Conservation (phyloP, 2,888 invertebrate genomes). For the Lochmaea crataegi region DNA sequence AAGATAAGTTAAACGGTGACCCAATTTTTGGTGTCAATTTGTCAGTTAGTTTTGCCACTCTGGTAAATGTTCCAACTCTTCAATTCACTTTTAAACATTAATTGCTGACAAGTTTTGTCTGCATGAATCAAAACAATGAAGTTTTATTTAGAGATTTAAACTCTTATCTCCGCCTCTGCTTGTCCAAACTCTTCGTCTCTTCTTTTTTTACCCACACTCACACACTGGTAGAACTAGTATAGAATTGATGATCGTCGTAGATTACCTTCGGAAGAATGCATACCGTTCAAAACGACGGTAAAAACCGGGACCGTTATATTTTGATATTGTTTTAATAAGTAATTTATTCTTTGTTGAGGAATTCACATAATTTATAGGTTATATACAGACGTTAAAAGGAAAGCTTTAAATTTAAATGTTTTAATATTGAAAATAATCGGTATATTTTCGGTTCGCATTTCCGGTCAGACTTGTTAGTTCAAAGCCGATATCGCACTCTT, state of each 20-base stretch:
- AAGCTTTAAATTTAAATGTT: not conserved
- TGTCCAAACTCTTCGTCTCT: constrained; percentile 18
- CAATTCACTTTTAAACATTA: no score
- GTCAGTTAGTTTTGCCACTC: no score
- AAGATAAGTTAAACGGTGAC: no score
- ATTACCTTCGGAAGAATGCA: constrained; percentile 31
- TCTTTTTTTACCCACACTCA: constrained; percentile 21
- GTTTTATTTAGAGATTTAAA: no score
- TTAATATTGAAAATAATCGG: no score
- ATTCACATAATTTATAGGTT: not conserved
- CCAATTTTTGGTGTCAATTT: no score
- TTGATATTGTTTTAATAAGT: not conserved
- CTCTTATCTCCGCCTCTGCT: not conserved
- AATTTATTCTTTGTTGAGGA: constrained; percentile 9
- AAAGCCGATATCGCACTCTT: no score
- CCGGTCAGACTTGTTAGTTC: no score
- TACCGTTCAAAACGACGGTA: constrained; percentile 30
- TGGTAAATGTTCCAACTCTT: no score
- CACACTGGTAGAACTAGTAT: constrained; percentile 40
- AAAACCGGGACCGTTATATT: constrained; percentile 13
- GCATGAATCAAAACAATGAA: no score
- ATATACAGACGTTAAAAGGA: constrained; percentile 4
- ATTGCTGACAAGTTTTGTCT: no score
- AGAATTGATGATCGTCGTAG: constrained; percentile 37
- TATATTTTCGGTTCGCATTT: no score